Evolutionary conservation across 2,797 vertebrate species (phyloP), one percentile per base, ranked within the genome.

Genomic region (Crenuchus spilurus): DNA sequence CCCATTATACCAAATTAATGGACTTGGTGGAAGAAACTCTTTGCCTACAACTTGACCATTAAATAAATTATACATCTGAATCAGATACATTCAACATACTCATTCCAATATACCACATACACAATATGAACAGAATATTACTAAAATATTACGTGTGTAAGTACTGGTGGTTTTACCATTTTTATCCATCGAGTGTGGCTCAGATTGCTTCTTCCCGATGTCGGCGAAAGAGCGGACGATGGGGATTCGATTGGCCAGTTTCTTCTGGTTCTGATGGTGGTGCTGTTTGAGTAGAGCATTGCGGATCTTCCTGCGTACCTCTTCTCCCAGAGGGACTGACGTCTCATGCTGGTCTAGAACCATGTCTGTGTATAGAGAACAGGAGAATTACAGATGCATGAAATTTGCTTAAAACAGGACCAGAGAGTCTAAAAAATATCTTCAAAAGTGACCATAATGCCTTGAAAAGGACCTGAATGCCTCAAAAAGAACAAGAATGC

Each of bases 211-310:
- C 89, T 97, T 99, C 86, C 97, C 97, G 52, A 99, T 99, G 83
- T 99, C 98, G 69, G 98, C 97, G 79, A 99, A 99, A 16, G 98
- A 99, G 61, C 98, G 94, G n/a, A 99, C 98, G 66, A 99, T 99
- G n/a, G 98, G 98, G 81, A 99, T 99, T 79, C 98, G 94, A 74
- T 98, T 99, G 77, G 95, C 96, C 65, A 99, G 91, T 84, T 99
- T 99, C 91, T 99, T 99, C 85, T 99, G 97, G 85, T 97, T 99
- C 87, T 99, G 98, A 86, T 99, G 98, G 81, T 99, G 97, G 88
- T 99, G 98, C 79, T 96, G 97, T 77, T 97, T 99, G 65, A 99
- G 92, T 33, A 99, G 86, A 0, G 97, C 97, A 68, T 97, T 95
- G 0, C 96, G 96, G 46, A 99, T 95, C 88, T 94, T 94, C 68